Evolutionary conservation across 2,888 invertebrate genomes (phyloP), one percentile per base, ranked within the genome.

Genomic region (Polydrusus cervinus): DNA sequence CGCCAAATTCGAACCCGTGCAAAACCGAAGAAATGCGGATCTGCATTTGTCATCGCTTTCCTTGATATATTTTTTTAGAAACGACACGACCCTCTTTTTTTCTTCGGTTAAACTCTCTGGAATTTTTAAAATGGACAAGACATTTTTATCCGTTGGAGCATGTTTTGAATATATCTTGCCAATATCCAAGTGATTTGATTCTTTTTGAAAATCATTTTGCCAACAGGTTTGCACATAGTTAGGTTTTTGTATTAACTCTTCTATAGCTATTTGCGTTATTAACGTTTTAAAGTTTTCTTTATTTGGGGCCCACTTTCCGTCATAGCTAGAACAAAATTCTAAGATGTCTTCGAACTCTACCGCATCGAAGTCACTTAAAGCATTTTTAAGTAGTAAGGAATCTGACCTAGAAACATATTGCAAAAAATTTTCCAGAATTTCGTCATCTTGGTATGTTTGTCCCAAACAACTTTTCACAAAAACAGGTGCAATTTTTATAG

Each of bases 201-300:
- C 38, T 45, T 34, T 20, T 64, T 64, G 34, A 14, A 62, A 69
- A 57, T 45, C 30, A 53, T 38, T 43, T 40, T 13, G 40, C 10
- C 51, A 71, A 57, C 70, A 71, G 20, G 51, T 53, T 60, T 65
- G 51, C 25, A 76, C 64, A 64, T 47, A 72, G n/a, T 61, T 34
- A 53, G 76, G 76, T 68, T 72, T 76, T 47, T 76, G 72, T 30
- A 73, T 69, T 40, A 73, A 49, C 51, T 75, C 75, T 68, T 71
- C 71, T 60, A n/a, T 62, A 51, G 71, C 75, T 47, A 75, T 67
- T 71, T 70, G 65, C 34, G 40, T 38, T 34, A 74, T 45, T 49
- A 70, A 49, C 57, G 40, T 55, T 65, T 45, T 60, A n/a, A 75
- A 62, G 25, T 75, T 75, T 57, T 53, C 55, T 45, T 61, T 71